Evolutionary conservation across 2,113 vertebrate genomes (phyloP), one percentile per base, ranked within the genome.

Genomic region (Corythornis cristatus): DNA sequence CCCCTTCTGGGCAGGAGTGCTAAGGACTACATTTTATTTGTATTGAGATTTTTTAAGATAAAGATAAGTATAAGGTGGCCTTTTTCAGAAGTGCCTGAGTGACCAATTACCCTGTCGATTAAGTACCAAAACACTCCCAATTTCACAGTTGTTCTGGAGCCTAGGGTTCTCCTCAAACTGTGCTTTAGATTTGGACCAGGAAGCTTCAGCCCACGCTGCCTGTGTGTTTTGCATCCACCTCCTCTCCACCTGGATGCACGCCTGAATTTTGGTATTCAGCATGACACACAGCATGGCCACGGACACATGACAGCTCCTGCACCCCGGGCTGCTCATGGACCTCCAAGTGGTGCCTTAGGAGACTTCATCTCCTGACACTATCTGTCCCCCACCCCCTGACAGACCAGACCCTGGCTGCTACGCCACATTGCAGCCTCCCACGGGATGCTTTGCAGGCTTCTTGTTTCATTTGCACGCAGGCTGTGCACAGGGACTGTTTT

Each of bases 181-280:
- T 86, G 82, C 75, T 83, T 73, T 67, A 68, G 79, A 57, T 83
- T 80, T 91, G 76, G 90, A 70, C 92, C 85, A 66, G 96, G 90
- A 91, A 93, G 71, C 79, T 91, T 61, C 79, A 91, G 90, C 96
- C 96, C 94, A 96, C 79, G 3, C 93, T 87, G 67, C 74, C 87
- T 66, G 82, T 19, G 6, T 80, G 73, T 85, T 89, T 89, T 79
- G 88, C 64, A 62, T 85, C 82, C 56, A 17, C 93, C 79, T 88
- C 83, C 88, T 95, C 94, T 73, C 88, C 83, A 88, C 93, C 90
- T 95, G 90, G 75, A 45, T 57, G 58, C 85, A 43, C 7, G 8
- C n/a, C 0, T 37, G 58, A 62, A 11, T 82, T 74, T 58, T 68
- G 53, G 9, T 20, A 57, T 4, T 78, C 37, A 23, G 35, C 93